These are phyloP conservation scores for Syndactyla subalaris DNA, from an alignment of 2,797 vertebrate genomes.

Conservation along the genomic window DNA sequence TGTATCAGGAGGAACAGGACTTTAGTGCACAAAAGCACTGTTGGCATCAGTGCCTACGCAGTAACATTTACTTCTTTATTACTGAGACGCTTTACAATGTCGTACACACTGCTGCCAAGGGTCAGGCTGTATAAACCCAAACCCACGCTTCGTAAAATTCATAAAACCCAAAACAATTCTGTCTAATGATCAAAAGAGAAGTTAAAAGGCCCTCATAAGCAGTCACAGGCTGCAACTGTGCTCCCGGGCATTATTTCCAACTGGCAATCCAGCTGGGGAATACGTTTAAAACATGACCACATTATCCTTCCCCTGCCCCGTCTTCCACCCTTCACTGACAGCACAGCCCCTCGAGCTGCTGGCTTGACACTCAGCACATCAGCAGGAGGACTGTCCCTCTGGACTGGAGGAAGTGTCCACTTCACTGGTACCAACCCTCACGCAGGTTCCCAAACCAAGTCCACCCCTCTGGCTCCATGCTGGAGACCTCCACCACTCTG, in stretches of 20 bases:
- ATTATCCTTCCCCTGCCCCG: background rate
- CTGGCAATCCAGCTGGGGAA: background rate
- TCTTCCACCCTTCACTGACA: background rate
- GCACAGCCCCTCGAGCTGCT: background rate
- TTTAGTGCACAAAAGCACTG: background rate
- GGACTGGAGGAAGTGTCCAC: background rate
- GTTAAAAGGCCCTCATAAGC: background rate
- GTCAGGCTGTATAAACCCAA: background rate
- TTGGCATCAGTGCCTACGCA: background rate
- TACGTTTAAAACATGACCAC: background rate
- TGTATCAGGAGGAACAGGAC: background rate
- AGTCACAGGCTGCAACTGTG: background rate
- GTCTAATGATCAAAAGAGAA: background rate
- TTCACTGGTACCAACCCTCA: background rate
- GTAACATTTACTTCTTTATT: background rate
- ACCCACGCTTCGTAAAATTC: background rate
- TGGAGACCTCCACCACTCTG: background rate
- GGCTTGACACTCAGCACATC: background rate
- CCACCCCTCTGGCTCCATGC: background rate
- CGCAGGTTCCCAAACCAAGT: background rate
- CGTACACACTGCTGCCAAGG: background rate
- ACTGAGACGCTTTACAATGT: background rate
- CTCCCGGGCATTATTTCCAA: background rate
- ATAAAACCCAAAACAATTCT: background rate
- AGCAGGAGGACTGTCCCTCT: no score